Evolutionary conservation across 2,888 invertebrate species (phyloP).

Genomic region (Drosophila neotestacea): DNA sequence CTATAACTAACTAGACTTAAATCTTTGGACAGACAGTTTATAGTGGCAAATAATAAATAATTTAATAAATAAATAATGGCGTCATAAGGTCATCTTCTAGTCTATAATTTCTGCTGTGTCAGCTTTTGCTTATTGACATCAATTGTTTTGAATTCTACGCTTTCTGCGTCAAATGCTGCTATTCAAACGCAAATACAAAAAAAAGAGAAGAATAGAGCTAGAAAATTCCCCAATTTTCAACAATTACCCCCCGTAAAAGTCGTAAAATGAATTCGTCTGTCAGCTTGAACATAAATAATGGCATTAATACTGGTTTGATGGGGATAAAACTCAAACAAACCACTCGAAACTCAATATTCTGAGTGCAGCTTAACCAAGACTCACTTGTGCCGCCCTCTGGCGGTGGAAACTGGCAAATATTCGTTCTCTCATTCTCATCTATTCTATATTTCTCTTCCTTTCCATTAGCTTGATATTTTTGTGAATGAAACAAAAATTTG

Average conservation of each 20-base stretch:
- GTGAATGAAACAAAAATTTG: conserved; percentile 53
- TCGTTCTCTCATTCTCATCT: background rate
- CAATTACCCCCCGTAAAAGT: conserved; percentile 18
- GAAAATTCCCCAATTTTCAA: conserved; percentile 23
- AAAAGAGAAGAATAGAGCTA: background rate
- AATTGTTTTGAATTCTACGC: conserved; percentile 40
- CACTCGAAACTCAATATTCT: background rate
- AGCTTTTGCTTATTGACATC: conserved; percentile 10
- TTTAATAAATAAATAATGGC: background rate
- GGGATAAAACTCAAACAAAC: conserved; percentile 45
- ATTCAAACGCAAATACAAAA: background rate
- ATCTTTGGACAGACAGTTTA: too few relatives aligned
- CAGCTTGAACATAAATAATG: conserved; percentile 44
- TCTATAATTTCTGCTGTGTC: background rate
- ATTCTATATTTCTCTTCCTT: background rate
- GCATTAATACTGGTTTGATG: conserved; percentile 54
- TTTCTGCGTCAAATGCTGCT: conserved; percentile 17
- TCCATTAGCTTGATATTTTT: conserved; percentile 21
- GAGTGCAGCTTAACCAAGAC: background rate
- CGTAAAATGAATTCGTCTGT: conserved; percentile 6
- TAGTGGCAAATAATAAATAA: too few relatives aligned
- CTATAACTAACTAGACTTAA: too few relatives aligned
- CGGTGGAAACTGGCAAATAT: conserved; percentile 17
- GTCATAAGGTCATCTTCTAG: conserved; percentile 10
- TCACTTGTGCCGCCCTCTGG: conserved; percentile 38